Evolutionary conservation across 1,140 invertebrate genomes (phyloP).

Genomic region (Bombus vancouverensis): DNA sequence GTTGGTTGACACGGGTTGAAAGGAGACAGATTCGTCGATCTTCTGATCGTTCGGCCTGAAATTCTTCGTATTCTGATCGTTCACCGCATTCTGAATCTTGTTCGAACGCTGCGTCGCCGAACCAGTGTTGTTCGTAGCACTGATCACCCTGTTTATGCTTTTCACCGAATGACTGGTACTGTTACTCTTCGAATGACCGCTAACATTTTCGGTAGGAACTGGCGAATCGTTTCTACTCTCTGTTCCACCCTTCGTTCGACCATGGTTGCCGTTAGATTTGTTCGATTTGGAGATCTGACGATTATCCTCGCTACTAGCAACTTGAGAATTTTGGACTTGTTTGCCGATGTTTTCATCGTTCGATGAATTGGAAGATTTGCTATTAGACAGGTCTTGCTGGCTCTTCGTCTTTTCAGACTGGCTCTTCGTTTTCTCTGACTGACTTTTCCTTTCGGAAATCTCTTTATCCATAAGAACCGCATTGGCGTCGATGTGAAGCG

Average conservation of each 20-base stretch:
- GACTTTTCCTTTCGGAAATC: background rate
- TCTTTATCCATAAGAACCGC: conserved; percentile 33
- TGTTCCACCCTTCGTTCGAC: background rate
- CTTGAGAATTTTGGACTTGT: background rate
- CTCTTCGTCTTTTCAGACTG: conserved; percentile 19
- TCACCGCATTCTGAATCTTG: conserved; percentile 1
- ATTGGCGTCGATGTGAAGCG: conserved; percentile 74
- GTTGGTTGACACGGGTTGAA: background rate
- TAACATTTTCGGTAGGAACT: background rate
- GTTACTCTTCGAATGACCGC: conserved; percentile 36
- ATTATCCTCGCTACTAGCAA: background rate
- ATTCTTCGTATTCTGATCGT: conserved; percentile 11
- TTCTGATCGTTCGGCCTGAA: conserved; percentile 1
- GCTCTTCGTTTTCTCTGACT: background rate
- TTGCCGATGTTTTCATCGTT: conserved; percentile 18
- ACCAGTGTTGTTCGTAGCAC: background rate
- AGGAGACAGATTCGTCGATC: background rate
- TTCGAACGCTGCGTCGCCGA: conserved; percentile 36
- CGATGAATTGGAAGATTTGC: conserved; percentile 26
- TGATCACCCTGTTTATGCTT: conserved; percentile 21
- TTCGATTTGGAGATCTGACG: conserved; percentile 10
- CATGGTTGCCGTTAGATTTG: background rate
- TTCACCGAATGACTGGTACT: conserved; percentile 33
- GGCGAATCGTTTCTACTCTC: conserved; percentile 45
- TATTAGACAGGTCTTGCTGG: conserved; percentile 24